These are phyloP conservation scores for Cephonodes hylas DNA, from an alignment of 2,888 invertebrate genomes.

Conservation along the genomic window DNA sequence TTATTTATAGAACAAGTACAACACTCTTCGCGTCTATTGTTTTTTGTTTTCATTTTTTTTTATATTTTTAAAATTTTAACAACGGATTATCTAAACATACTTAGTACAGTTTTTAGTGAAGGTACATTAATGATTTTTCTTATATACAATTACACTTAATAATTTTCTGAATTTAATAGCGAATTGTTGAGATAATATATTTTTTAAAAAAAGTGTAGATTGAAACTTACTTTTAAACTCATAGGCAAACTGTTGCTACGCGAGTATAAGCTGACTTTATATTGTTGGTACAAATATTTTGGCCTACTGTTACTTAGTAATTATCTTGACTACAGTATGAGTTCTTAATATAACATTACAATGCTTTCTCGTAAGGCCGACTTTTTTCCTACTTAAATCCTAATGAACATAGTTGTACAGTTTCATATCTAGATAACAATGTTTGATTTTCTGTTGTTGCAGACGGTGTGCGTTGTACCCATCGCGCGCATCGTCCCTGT, in stretches of 20 bases:
- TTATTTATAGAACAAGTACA: conserved; percentile 65
- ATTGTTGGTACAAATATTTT: neutral
- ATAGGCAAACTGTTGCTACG: neutral
- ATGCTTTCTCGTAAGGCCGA: neutral
- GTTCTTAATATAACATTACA: too few species aligned
- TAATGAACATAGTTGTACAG: neutral
- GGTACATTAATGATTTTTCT: neutral
- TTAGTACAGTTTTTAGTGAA: neutral
- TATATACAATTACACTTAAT: neutral
- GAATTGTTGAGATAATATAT: neutral
- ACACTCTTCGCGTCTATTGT: conserved; percentile 31
- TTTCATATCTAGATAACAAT: neutral
- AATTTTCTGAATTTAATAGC: neutral
- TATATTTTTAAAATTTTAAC: conserved; percentile 19
- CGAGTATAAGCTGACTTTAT: neutral
- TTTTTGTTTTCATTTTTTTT: conserved; percentile 17
- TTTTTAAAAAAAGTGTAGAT: too few species aligned
- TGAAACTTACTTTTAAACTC: neutral
- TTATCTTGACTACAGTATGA: neutral
- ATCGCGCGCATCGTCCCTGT: conserved; percentile 79
- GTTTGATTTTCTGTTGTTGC: conserved; percentile 61
- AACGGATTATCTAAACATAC: neutral
- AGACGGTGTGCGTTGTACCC: conserved; percentile 76
- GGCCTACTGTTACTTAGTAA: neutral
- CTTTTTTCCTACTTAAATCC: neutral